A percentile compares a stretch with the other conserved stretches of the same genome.
phyloP scores from a whole-genome alignment of 2,888 invertebrate genomes.

The Parnassius smintheus region DNA sequence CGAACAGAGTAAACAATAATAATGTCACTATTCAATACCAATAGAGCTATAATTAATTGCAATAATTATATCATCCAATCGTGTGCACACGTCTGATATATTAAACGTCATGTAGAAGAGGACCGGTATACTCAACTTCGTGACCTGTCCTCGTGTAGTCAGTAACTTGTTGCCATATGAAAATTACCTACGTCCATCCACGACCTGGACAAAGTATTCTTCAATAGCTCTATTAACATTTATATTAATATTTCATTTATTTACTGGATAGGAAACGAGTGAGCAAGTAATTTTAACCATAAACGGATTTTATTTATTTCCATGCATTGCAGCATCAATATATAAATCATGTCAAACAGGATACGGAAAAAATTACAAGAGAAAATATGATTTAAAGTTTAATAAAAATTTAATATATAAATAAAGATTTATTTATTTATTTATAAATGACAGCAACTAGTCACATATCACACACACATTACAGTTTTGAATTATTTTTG shows the following conservation, averaged over 20 bases:
- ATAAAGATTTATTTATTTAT: no score
- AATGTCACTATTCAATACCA: no score
- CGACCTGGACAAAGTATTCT: slow-evolving; percentile 16
- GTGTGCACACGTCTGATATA: not conserved
- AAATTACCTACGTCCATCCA: not conserved
- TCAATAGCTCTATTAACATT: slow-evolving; percentile 5
- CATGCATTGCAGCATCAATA: not conserved
- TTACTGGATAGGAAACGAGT: not conserved
- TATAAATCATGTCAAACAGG: slow-evolving; percentile 2
- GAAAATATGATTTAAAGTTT: no score
- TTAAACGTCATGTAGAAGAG: no score
- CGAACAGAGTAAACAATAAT: no score
- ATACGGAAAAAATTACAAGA: not conserved
- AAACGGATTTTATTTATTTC: slow-evolving; percentile 9
- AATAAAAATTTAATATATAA: no score
- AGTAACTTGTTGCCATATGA: not conserved
- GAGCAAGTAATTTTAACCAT: slow-evolving; percentile 6
- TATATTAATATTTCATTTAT: slow-evolving; percentile 8
- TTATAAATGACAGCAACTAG: no score
- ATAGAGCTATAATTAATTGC: not conserved
- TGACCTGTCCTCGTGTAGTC: slow-evolving; percentile 9
- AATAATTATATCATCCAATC: not conserved
- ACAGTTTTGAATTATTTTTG: no score
- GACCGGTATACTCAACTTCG: slow-evolving; percentile 4
- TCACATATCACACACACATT: no score